Evolutionary conservation across 64 coral and sea anemone species (phyloP).

Genomic region (Pocillopora verrucosa): DNA sequence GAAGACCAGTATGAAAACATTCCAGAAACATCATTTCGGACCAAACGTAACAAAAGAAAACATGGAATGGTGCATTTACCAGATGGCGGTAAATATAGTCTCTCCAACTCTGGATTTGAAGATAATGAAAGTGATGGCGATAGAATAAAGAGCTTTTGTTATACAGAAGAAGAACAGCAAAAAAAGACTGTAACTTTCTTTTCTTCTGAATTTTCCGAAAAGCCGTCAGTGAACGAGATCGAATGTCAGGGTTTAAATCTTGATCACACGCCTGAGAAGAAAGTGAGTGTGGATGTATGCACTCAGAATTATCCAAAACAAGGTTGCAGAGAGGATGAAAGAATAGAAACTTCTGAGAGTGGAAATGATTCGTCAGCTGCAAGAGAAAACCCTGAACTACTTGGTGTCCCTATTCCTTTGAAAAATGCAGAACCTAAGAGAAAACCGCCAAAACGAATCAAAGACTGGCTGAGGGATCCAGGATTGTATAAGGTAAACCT

Average conservation of each 20-base stretch:
- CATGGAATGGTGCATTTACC: background rate
- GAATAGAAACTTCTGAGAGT: background rate
- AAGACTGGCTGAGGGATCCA: background rate
- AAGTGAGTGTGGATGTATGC: background rate
- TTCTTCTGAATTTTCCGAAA: background rate
- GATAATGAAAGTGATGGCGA: background rate
- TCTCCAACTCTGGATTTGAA: background rate
- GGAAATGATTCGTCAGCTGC: background rate
- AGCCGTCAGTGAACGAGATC: background rate
- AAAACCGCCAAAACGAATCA: background rate
- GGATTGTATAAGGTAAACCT: background rate
- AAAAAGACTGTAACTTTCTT: background rate
- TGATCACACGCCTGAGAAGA: background rate
- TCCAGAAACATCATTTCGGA: background rate
- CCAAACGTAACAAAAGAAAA: background rate
- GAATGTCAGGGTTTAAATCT: background rate
- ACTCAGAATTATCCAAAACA: background rate
- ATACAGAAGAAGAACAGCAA: background rate
- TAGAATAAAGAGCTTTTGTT: background rate
- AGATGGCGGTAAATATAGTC: background rate
- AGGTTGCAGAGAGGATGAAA: background rate
- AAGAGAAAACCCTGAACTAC: background rate
- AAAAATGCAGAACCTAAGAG: background rate
- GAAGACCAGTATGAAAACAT: too few species aligned
- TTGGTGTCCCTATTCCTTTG: background rate